Conservation (phyloP, 2,113 vertebrate genomes). For the Plecotus auritus region DNA sequence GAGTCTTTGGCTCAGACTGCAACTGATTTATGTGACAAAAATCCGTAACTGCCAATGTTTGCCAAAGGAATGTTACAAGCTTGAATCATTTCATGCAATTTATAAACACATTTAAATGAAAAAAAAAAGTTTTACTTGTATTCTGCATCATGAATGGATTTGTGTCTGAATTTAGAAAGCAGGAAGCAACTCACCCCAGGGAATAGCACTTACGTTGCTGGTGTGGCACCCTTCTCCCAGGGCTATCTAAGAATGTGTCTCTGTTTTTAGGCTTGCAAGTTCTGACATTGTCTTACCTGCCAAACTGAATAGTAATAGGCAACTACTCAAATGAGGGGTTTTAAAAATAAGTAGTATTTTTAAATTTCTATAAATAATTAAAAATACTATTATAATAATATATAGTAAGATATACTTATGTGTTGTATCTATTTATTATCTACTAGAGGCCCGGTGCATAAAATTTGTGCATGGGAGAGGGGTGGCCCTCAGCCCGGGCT, state of each 20-base stretch:
- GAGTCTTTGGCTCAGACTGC: slow-evolving; percentile 70
- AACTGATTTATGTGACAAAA: slow-evolving; percentile 78
- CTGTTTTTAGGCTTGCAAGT: slow-evolving; percentile 36
- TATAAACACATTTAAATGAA: slow-evolving; percentile 72
- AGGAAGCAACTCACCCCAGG: slow-evolving; percentile 51
- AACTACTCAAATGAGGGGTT: slow-evolving; percentile 54
- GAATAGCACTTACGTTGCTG: slow-evolving; percentile 48
- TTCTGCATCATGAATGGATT: slow-evolving; percentile 47
- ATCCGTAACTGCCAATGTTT: slow-evolving; percentile 71
- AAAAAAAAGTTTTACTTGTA: slow-evolving; percentile 68
- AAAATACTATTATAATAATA: neutral
- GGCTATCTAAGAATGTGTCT: neutral
- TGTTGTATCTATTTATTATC: neutral
- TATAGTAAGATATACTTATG: neutral
- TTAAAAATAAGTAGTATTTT: slow-evolving; percentile 30
- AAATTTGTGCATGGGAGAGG: no score
- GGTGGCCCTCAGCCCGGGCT: no score
- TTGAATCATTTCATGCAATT: slow-evolving; percentile 60
- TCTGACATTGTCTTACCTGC: slow-evolving; percentile 41
- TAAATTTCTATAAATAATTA: slow-evolving; percentile 16
- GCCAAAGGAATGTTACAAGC: slow-evolving; percentile 72
- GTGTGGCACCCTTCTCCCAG: slow-evolving; percentile 21
- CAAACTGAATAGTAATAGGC: slow-evolving; percentile 59
- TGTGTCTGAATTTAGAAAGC: slow-evolving; percentile 64
- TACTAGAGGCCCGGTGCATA: no score